Evolutionary conservation across 2,888 invertebrate genomes (phyloP).

Genomic region (Drosophila kambysellisi): DNA sequence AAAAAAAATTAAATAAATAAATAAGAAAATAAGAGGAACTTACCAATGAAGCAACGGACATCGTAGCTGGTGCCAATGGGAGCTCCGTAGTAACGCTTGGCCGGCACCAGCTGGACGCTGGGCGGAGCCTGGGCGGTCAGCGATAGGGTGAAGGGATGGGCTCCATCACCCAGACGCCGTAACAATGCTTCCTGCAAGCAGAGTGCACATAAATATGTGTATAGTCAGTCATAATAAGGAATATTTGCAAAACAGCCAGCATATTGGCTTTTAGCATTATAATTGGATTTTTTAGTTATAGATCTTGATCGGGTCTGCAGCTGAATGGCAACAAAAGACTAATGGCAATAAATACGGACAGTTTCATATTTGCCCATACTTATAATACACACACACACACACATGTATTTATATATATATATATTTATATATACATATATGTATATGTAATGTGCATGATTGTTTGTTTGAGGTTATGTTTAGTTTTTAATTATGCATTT

Average conservation of each 20-base stretch:
- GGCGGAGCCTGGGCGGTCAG: conserved; percentile 94
- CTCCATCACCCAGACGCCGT: conserved; percentile 91
- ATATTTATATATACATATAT: neutral
- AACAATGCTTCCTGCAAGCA: conserved; percentile 91
- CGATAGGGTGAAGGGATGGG: conserved; percentile 92
- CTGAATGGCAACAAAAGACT: neutral
- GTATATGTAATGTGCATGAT: neutral
- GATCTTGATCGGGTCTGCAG: neutral
- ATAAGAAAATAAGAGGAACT: conserved; percentile 79
- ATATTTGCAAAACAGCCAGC: conserved; percentile 8
- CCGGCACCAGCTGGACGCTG: conserved; percentile 95
- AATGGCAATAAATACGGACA: neutral
- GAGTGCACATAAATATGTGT: neutral
- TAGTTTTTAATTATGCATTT: conserved; percentile 48
- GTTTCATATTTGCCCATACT: neutral
- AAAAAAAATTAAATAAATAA: neutral
- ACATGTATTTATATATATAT: neutral
- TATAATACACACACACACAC: neutral
- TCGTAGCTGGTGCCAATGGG: conserved; percentile 97
- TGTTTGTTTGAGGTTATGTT: conserved; percentile 16
- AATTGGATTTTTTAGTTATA: conserved; percentile 35
- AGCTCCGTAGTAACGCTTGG: conserved; percentile 95
- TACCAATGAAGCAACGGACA: conserved; percentile 93
- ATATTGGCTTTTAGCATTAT: conserved; percentile 37
- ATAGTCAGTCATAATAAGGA: neutral